Base-by-base conservation (phyloP, 2,113 vertebrate species). In the Cnemophilus loriae region DNA sequence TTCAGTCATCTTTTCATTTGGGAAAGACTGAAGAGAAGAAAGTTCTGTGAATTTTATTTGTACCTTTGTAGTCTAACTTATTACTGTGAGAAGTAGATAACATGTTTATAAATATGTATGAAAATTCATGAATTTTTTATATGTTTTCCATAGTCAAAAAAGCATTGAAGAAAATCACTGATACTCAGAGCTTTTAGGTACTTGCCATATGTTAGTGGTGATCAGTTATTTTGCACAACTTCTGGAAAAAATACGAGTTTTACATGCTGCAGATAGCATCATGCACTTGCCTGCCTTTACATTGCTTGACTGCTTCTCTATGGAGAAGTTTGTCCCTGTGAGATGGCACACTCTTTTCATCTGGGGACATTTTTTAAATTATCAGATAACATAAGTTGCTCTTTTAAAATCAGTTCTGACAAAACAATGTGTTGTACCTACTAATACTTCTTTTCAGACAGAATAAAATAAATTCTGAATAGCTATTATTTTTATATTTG, bases 91-190 rank as follows among this genome's bases (percentile, higher is more conserved):
- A 91, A 93, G 32, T n/a, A 93, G 87, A 94, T 90, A 96, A 84
- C 22, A 15, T 82, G 13, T 44, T 91, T 88, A 94, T 88, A 90
- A 96, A 95, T 96, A 96, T 93, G 63, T 64, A 94, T 94, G 50
- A 93, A 88, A 92, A 67, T 47, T 77, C 42, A 86, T 90, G 11
- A 93, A 86, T 89, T 32, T 92, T 93, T 96, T 65, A 76, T 83
- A 35, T 2, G 1, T 13, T 49, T 97, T 93, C 50, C 23, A 42
- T 63, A 57, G 52, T 59, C 70, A 57, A 59, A 85, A 95, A 95
- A 86, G 3, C 44, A 83, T 47, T 83, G 75, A 74, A 52, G 42
- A 50, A 67, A 91, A 93, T 74, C 59, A 59, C 35, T 85, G 46
- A 71, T 85, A 75, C 49, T 82, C 49, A 39, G 37, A 65, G 46